Evolutionary conservation across 2,113 vertebrate species (phyloP).

Genomic region (Sylvia atricapilla): DNA sequence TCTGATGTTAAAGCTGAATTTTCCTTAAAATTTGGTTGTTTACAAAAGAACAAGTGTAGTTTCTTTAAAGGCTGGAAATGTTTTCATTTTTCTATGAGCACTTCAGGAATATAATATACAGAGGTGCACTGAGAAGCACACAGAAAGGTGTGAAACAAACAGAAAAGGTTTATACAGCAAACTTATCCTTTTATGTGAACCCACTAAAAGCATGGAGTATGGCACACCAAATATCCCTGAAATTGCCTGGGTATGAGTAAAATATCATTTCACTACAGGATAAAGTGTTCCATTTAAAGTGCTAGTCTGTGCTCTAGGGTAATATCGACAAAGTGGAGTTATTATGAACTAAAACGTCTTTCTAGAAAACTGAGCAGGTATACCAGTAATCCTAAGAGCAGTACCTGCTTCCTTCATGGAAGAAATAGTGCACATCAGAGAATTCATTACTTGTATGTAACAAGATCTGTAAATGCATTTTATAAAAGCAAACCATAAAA

Average conservation of each 20-base stretch:
- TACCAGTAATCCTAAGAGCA: not conserved
- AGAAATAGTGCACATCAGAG: not conserved
- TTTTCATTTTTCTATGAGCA: not conserved
- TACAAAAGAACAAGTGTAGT: not conserved
- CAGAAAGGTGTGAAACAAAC: not conserved
- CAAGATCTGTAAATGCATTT: not conserved
- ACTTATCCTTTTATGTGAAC: slow-evolving; percentile 16
- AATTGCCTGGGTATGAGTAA: slow-evolving; percentile 10
- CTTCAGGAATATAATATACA: not conserved
- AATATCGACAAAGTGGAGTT: slow-evolving; percentile 24
- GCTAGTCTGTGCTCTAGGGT: not conserved
- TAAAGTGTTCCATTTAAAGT: slow-evolving; percentile 36
- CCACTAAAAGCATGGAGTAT: slow-evolving; percentile 15
- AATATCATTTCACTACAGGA: slow-evolving; percentile 19
- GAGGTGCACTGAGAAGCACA: not conserved
- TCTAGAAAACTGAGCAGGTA: not conserved
- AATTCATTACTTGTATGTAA: not conserved
- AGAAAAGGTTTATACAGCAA: not conserved
- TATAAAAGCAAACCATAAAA: not conserved
- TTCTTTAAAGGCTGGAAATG: not conserved
- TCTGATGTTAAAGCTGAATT: not conserved
- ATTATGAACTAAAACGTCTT: slow-evolving; percentile 16
- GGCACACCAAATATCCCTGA: not conserved
- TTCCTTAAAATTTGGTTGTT: not conserved
- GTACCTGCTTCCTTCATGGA: not conserved